A percentile compares a stretch with the other conserved stretches of the same genome.
These are phyloP conservation scores for Phymanthus crucifer DNA, from an alignment of 92 coral and sea anemone genomes.

Conservation along the genomic window DNA sequence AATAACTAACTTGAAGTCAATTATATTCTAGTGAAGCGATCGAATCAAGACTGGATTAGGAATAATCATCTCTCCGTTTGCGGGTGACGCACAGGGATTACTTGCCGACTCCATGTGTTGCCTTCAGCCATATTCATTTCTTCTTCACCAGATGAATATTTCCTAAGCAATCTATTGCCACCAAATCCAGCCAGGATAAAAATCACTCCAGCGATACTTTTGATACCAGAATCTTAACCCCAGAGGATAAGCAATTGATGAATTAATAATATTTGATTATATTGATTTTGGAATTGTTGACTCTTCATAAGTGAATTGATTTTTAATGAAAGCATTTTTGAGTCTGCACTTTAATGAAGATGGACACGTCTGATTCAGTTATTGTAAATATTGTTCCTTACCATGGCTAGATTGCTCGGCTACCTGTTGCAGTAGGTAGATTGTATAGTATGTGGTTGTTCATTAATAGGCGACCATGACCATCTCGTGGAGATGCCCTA, in stretches of 20 bases:
- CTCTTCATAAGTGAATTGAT: not conserved
- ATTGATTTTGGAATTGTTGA: not conserved
- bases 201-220: not conserved
- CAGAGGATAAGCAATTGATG: not conserved
- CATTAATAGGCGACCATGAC: no score
- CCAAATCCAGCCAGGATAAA: not conserved
- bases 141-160: not conserved
- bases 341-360: not conserved
- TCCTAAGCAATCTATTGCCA: not conserved
- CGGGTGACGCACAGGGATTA: not conserved
- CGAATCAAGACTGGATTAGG: not conserved
- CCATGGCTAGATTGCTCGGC: not conserved
- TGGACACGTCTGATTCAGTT: not conserved
- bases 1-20: not conserved
- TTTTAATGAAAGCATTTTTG: slow-evolving; percentile 2
- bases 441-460: no score
- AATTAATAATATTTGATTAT: not conserved
- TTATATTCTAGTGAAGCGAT: not conserved
- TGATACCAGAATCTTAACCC: not conserved
- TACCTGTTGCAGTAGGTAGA: not conserved
- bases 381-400: not conserved
- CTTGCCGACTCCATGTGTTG: not conserved
- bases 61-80: not conserved
- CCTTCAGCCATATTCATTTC: not conserved
- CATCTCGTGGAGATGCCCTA: no score